Evolutionary conservation across 2,797 vertebrate species (phyloP), one percentile per base, ranked within the genome.

Genomic region (Antrozous pallidus): DNA sequence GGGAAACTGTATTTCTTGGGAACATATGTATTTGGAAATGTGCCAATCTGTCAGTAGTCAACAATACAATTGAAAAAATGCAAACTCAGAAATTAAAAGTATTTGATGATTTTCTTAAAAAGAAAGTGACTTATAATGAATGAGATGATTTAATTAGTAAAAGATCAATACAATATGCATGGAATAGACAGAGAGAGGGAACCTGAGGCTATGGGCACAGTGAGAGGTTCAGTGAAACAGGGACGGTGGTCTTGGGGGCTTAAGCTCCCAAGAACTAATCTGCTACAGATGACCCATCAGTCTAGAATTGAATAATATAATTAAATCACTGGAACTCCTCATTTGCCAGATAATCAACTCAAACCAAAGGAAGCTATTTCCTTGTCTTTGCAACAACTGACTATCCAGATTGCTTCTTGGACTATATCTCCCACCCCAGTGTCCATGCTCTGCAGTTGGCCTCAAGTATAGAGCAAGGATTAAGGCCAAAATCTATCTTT

Each of bases 381-480:
- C 14, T 17, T 5, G 17, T 87, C 70, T 61, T 85, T 63, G 22
- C 73, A 38, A 73, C 26, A 84, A 22, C 0, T 54, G 36, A 31
- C 38, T 2, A 16, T 24, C 24, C 58, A 54, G 33, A 17, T 10
- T 11, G 45, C 17, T 89, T 31, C 38, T 6, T 63, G 22, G 36
- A 56, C 45, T 13, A 0, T 16, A 18, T 14, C 8, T 65, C 7
- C 38, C n/a, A n/a, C 8, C 3, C 3, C 11, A 54, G 11, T 10
- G 31, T 6, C 28, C 0, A 0, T 17, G 18, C n/a, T 36, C 67
- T 58, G 65, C 49, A 42, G 10, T 14, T n/a, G n/a, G 31, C 45
- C 28, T 58, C 69, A 40, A 31, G 10, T 20, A 2, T 13, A 49
- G 2, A 56, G 28, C 45, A 77, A 51, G n/a, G n/a, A 63, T n/a